Evolutionary conservation across 2,113 vertebrate species (phyloP).

Genomic region (Thermophis baileyi): DNA sequence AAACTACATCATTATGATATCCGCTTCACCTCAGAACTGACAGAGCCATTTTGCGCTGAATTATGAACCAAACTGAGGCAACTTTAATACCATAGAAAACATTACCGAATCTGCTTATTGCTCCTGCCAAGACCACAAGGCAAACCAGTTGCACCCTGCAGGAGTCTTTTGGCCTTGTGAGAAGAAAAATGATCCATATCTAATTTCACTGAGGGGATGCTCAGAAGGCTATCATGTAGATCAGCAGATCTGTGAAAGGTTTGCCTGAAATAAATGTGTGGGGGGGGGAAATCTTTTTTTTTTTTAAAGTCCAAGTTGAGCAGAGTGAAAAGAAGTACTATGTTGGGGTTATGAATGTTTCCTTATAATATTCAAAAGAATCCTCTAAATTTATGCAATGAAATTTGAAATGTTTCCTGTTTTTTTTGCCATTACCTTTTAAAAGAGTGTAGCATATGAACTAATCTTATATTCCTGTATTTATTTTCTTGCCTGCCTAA

Average conservation of each 20-base stretch:
- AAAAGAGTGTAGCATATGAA: no score
- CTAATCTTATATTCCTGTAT: background rate
- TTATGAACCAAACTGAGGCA: background rate
- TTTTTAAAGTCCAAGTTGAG: background rate
- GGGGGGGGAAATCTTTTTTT: background rate
- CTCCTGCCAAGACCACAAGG: background rate
- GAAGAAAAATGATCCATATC: background rate
- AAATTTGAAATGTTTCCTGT: background rate
- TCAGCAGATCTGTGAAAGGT: background rate
- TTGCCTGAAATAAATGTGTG: background rate
- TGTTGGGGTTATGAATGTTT: background rate
- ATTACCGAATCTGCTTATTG: background rate
- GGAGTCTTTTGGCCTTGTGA: background rate
- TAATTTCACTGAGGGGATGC: background rate
- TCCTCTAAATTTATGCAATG: background rate
- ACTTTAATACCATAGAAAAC: background rate
- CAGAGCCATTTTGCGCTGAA: background rate
- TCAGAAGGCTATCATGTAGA: background rate
- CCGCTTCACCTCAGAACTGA: background rate
- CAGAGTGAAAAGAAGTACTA: background rate
- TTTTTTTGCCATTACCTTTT: background rate
- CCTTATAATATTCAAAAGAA: background rate
- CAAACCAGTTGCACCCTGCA: background rate
- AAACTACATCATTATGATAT: conserved; percentile 16
- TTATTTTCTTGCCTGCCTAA: background rate